Percentiles rank a stretch among this genome's conserved stretches.
Evolutionary conservation across 2,113 vertebrate species (phyloP).

Genomic region (Eleginops maclovinus): DNA sequence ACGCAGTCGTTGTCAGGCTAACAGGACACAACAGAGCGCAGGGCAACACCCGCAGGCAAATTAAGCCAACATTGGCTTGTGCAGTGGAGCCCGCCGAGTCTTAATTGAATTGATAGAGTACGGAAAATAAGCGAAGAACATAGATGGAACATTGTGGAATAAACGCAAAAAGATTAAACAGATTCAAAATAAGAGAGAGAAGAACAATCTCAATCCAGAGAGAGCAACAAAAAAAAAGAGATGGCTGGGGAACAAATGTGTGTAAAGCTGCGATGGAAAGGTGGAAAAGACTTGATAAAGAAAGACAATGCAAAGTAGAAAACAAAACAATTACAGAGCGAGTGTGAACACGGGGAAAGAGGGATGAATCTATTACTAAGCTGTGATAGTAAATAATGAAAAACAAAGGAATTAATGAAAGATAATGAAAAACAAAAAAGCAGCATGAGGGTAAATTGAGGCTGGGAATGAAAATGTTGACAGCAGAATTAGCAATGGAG

Average conservation of each 20-base stretch:
- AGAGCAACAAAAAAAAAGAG: conserved; percentile 28
- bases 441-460: conserved; percentile 26
- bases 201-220: conserved; percentile 24
- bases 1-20: conserved; percentile 60
- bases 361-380: conserved; percentile 55
- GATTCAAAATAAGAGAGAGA: not conserved
- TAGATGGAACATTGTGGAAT: conserved; percentile 45
- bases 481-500: conserved; percentile 20
- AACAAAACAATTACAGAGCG: conserved; percentile 49
- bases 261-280: conserved; percentile 11
- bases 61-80: conserved; percentile 72
- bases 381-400: conserved; percentile 64
- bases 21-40: conserved; percentile 67
- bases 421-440: conserved; percentile 55
- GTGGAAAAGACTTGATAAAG: conserved; percentile 24
- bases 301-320: conserved; percentile 45
- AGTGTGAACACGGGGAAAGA: conserved; percentile 42
- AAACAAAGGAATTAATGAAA: conserved; percentile 62
- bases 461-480: conserved; percentile 39
- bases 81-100: conserved; percentile 69
- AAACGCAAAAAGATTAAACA: conserved; percentile 25
- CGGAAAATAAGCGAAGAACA: too few relatives aligned
- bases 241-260: conserved; percentile 44
- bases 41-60: conserved; percentile 61
- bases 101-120: conserved; percentile 77